phyloP scores from a whole-genome alignment of 92 coral and sea anemone genomes.

The Isaurus tuberculatus region DNA sequence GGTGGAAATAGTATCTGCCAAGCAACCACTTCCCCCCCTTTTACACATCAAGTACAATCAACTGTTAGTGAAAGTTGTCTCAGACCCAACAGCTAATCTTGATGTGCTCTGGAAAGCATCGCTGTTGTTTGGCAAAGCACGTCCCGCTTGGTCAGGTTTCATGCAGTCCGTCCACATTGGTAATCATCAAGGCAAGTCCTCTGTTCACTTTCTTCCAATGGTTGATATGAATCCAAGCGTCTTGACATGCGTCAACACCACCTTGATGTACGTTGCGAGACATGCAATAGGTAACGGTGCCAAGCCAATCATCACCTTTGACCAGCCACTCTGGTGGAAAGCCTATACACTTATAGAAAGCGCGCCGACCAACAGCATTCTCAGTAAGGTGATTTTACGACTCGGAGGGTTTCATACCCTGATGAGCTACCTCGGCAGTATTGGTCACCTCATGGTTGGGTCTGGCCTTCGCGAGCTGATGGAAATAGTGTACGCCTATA shows the following conservation, averaged over 20 bases:
- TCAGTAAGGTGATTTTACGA: constrained; percentile 37
- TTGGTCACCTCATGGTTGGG: constrained; percentile 60
- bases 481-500: constrained; percentile 42
- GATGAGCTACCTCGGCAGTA: constrained; percentile 57
- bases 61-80: constrained; percentile 28
- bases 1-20: constrained; percentile 53
- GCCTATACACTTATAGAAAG: constrained; percentile 21
- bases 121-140: constrained; percentile 46
- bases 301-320: constrained; percentile 38
- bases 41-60: constrained; percentile 57
- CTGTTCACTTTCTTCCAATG: constrained; percentile 28
- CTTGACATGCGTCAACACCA: constrained; percentile 11
- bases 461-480: constrained; percentile 49
- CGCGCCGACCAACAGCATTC: constrained; percentile 5
- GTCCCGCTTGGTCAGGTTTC: constrained; percentile 24
- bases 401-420: constrained; percentile 50
- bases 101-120: constrained; percentile 67
- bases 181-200: constrained; percentile 52
- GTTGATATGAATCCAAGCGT: background rate
- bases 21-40: constrained; percentile 38
- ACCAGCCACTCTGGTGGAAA: constrained; percentile 61
- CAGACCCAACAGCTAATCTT: constrained; percentile 60
- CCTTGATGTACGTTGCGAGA: constrained; percentile 8
- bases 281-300: constrained; percentile 29
- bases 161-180: constrained; percentile 60